phyloP scores from a whole-genome alignment of 1,140 invertebrate genomes.

The Drosophila pallidifrons region DNA sequence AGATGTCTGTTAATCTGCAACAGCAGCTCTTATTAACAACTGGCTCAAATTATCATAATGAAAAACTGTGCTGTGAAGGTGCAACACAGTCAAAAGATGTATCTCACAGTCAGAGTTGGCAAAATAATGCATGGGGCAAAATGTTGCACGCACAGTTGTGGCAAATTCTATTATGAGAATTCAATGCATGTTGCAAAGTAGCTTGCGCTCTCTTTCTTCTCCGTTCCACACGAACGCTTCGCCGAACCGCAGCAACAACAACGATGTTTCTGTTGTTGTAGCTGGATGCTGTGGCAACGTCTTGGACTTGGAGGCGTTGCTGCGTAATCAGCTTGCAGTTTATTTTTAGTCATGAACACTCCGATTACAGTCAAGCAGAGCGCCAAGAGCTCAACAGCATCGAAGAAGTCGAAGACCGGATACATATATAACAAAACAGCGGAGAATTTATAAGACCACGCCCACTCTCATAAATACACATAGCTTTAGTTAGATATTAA shows the following conservation, averaged over 20 bases:
- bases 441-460: slow-evolving; percentile 11
- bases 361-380: slow-evolving; percentile 3
- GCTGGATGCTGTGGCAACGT: slow-evolving; percentile 1
- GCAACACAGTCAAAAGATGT: neutral
- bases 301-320: slow-evolving; percentile 64
- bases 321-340: slow-evolving; percentile 64
- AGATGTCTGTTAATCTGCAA: slow-evolving; percentile 26
- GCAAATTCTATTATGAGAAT: slow-evolving; percentile 27
- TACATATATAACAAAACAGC: neutral
- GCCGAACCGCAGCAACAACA: slow-evolving; percentile 13
- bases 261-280: neutral
- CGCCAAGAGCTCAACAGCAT: neutral
- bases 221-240: slow-evolving; percentile 17
- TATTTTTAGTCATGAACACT: slow-evolving; percentile 49
- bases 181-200: neutral
- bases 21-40: slow-evolving; percentile 35
- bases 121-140: neutral
- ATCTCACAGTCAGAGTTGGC: neutral
- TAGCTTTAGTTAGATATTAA: neutral
- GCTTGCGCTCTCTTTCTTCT: neutral
- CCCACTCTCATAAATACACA: slow-evolving; percentile 19
- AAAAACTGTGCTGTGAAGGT: slow-evolving; percentile 14
- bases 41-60: slow-evolving; percentile 22
- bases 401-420: neutral
- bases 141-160: slow-evolving; percentile 10